Conservation (phyloP, 2,888 invertebrate species). For the Eilema sororculum region DNA sequence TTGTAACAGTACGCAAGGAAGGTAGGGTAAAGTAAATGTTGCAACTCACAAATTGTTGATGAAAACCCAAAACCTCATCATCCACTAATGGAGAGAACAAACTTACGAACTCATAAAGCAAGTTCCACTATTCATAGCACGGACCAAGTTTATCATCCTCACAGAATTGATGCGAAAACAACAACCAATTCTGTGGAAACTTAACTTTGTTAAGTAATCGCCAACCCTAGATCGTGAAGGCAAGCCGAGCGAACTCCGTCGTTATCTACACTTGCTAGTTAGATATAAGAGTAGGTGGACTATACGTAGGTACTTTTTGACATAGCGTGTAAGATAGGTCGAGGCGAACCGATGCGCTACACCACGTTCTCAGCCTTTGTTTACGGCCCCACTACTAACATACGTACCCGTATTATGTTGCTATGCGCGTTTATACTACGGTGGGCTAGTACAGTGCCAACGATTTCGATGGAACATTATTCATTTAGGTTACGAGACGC, state of each 20-base stretch:
- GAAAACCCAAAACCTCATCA: constrained; percentile 11
- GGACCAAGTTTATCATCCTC: constrained; percentile 12
- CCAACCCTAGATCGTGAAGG: constrained; percentile 44
- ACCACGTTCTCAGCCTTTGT: constrained; percentile 55
- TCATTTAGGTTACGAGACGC: constrained; percentile 38
- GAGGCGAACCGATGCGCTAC: constrained; percentile 62
- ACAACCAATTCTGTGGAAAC: constrained; percentile 17
- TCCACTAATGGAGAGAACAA: constrained; percentile 1
- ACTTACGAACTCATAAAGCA: constrained; percentile 3
- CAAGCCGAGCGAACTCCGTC: constrained; percentile 43
- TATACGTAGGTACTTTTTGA: constrained; percentile 49
- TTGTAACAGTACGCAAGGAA: constrained; percentile 48
- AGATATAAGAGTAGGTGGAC: constrained; percentile 46
- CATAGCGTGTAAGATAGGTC: constrained; percentile 61
- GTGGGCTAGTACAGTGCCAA: constrained; percentile 35
- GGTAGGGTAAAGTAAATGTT: constrained; percentile 17
- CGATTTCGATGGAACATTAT: constrained; percentile 42
- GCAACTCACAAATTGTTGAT: constrained; percentile 14
- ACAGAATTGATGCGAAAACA: constrained; percentile 20
- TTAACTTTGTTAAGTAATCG: constrained; percentile 23
- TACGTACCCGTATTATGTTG: constrained; percentile 39
- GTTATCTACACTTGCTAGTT: constrained; percentile 47
- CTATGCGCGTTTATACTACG: constrained; percentile 43
- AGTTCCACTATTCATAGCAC: constrained; percentile 14
- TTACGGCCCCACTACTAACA: constrained; percentile 50